Conservation (phyloP, 2,888 invertebrate genomes). For the Melanotus villosus region DNA sequence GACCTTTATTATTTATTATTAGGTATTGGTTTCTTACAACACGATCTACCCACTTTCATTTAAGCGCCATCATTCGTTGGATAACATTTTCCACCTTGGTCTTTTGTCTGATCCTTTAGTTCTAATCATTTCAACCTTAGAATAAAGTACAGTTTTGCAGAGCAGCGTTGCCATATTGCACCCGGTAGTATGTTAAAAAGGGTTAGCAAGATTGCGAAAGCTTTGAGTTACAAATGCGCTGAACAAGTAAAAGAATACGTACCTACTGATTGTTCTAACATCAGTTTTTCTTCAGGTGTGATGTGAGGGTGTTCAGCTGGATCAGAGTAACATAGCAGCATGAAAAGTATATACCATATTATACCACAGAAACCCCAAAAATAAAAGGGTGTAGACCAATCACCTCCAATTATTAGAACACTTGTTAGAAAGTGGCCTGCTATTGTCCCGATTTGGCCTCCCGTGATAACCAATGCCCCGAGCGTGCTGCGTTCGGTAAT, state of each 20-base stretch:
- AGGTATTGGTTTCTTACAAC: too few species aligned
- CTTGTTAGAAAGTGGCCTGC: background rate
- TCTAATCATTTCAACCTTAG: too few species aligned
- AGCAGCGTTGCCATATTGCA: too few species aligned
- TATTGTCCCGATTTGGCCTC: slow-evolving; percentile 19
- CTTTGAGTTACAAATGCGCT: too few species aligned
- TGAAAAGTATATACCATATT: slow-evolving; percentile 70
- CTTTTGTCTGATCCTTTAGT: too few species aligned
- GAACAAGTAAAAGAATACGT: background rate
- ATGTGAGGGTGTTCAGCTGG: slow-evolving; percentile 70
- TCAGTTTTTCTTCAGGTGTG: slow-evolving; percentile 69
- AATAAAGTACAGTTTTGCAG: too few species aligned
- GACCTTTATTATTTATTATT: too few species aligned
- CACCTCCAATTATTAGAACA: slow-evolving; percentile 61
- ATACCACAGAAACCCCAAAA: slow-evolving; percentile 71
- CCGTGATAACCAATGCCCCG: slow-evolving; percentile 48
- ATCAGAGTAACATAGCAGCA: slow-evolving; percentile 69
- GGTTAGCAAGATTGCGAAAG: too few species aligned
- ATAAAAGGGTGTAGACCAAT: slow-evolving; percentile 74
- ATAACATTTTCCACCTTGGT: too few species aligned
- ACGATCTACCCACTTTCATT: too few species aligned
- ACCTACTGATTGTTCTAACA: slow-evolving; percentile 61
- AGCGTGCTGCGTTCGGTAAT: slow-evolving; percentile 46
- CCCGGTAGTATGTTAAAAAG: too few species aligned
- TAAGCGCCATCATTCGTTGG: too few species aligned